phyloP scores from a whole-genome alignment of 2,797 vertebrate species.

The Hippocampus kuda region DNA sequence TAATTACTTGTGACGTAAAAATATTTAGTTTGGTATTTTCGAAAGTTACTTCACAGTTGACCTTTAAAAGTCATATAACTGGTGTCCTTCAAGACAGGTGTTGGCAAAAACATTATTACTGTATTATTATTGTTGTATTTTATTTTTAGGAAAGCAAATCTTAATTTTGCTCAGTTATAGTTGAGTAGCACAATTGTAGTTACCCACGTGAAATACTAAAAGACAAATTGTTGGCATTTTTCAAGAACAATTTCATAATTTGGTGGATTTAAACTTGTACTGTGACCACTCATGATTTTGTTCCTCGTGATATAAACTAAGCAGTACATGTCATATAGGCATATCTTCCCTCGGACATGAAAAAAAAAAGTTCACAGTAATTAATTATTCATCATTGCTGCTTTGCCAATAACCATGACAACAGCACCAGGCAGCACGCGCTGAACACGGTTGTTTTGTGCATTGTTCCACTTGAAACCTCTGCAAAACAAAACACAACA shows the following conservation, averaged over 20 bases:
- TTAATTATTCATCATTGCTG: conserved; percentile 12
- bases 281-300: not conserved
- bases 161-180: too few relatives aligned
- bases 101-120: too few relatives aligned
- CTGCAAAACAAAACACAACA: not conserved
- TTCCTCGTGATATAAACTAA: not conserved
- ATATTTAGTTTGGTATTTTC: too few relatives aligned
- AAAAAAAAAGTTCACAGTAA: not conserved
- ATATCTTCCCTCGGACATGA: not conserved
- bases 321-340: not conserved
- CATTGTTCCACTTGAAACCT: conserved; percentile 11
- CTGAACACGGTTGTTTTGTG: conserved; percentile 32
- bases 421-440: conserved; percentile 22
- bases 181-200: too few relatives aligned
- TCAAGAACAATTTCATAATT: too few relatives aligned
- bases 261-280: not conserved
- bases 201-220: too few relatives aligned
- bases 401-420: conserved; percentile 31
- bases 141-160: too few relatives aligned
- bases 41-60: too few relatives aligned
- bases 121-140: too few relatives aligned
- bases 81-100: too few relatives aligned
- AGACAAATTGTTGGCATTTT: not conserved
- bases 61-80: too few relatives aligned
- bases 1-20: too few relatives aligned